Evolutionary conservation across 2,888 invertebrate genomes (phyloP), one percentile per base, ranked within the genome.

Genomic region (Drosophila buzzatii): DNA sequence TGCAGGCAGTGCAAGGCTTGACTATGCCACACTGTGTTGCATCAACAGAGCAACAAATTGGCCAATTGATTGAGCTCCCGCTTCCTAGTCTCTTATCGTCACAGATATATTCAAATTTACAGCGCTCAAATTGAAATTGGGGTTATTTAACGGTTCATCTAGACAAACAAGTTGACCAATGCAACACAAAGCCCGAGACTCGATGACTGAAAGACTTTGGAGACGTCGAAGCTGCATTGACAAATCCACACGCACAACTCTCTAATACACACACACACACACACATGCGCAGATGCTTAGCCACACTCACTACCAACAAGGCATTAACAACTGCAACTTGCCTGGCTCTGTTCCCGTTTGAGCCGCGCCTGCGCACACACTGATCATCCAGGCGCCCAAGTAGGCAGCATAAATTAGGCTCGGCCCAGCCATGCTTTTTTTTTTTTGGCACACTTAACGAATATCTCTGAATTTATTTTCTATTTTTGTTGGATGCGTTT

Each of bases 91-190:
- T 20, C 55, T 45, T 62, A 62, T 64, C 45, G 42, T 16, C 37
- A n/a, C 39, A 12, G 47, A 68, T 39, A 20, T 76, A 85, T 82
- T 82, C 64, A 81, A 81, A 71, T 76, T 66, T 42, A 51, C 60
- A 53, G 59, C 74, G 65, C 64, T 81, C 81, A 62, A 70, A 65
- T 76, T 59, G 45, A 79, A 81, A 85, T 84, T 76, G 74, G 80
- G 85, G 85, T 85, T 85, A 85, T 82, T 86, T 85, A 85, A 85
- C 85, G 85, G 85, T 74, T 58, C 70, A 77, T 10, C 70, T 70
- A 84, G 82, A 71, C 58, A 85, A 84, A 84, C 84, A 39, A 73
- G 84, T 84, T 87, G 82, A 58, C 27, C 58, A 67, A 77, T 61
- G 70, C 63, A 73, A 64, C 73, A 20, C 51, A 53, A 64, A 51